These are phyloP conservation scores for Neopelma chrysocephalum DNA, from an alignment of 2,797 vertebrate species.

Conservation along the genomic window DNA sequence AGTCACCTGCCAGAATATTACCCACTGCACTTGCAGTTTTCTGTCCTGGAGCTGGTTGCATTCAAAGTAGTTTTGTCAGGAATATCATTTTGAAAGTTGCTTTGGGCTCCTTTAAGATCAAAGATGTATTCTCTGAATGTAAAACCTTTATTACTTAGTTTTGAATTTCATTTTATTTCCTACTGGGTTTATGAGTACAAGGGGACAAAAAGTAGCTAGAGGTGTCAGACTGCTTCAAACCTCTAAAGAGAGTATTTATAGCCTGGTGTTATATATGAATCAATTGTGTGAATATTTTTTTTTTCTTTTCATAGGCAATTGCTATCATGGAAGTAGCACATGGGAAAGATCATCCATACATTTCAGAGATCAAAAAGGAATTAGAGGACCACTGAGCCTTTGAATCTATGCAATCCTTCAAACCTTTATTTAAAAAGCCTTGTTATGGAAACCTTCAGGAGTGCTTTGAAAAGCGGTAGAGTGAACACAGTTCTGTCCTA, in stretches of 20 bases:
- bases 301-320: conserved; percentile 81
- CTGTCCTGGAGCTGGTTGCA: conserved; percentile 37
- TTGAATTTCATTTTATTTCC: conserved; percentile 71
- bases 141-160: conserved; percentile 70
- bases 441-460: conserved; percentile 59
- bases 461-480: conserved; percentile 31
- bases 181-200: conserved; percentile 71
- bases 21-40: not conserved
- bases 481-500: conserved; percentile 55
- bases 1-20: conserved; percentile 19
- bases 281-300: conserved; percentile 67
- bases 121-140: conserved; percentile 64
- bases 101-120: conserved; percentile 70
- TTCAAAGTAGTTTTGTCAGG: conserved; percentile 60
- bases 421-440: conserved; percentile 69
- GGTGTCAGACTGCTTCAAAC: conserved; percentile 71
- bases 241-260: conserved; percentile 71
- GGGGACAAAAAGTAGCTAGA: conserved; percentile 73
- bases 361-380: conserved; percentile 87
- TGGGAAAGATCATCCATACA: conserved; percentile 90
- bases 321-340: conserved; percentile 94
- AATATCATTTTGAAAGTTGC: conserved; percentile 65
- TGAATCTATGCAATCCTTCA: conserved; percentile 60
- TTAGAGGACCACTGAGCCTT: conserved; percentile 80
- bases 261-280: conserved; percentile 69